Base-by-base conservation (phyloP, 2,113 vertebrate species). In the Enhydra lutris region DNA sequence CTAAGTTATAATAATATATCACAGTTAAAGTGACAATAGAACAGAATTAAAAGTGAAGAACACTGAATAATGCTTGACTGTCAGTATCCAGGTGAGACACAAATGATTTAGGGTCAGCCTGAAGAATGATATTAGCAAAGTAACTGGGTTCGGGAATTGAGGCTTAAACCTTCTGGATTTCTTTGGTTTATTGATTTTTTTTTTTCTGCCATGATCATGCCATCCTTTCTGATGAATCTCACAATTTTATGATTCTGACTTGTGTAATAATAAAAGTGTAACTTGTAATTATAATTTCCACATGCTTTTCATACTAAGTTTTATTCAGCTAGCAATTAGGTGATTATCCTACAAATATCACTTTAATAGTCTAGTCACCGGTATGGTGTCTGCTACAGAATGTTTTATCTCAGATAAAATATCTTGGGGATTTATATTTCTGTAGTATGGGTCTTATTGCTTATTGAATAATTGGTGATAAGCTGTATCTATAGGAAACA, bases 271-370 rank as follows among this genome's bases (percentile, higher is more conserved):
- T 83, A 95, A 96, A 98, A 96, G 88, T 76, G 3, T 97, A 96
- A 98, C 96, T 98, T 74, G 74, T 94, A 98, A 98, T 97, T 98
- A 98, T 98, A 97, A 97, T 97, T 92, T 98, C 85, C 52, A 87
- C 0, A 0, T 87, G 63, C 80, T 95, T 97, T 97, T 86, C 71
- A 89, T 63, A 97, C 92, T 94, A 96, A 97, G 89, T 97, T 98
- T 97, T 98, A 94, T 96, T 97, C 83, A 69, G 42, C 14, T 97
- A 94, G 97, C 91, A 96, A 95, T 97, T 98, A 97, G 98, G 86
- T 90, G 69, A 98, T 97, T 95, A 83, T 50, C 89, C 80, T 97
- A 97, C 97, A 96, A 98, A 97, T 98, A 97, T 67, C 14, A 88
- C 57, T 96, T 98, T 95, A 97, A 96, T 94, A 98, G 85, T 78